Conservation (phyloP, 2,797 vertebrate genomes). For the Cuniculus paca region DNA sequence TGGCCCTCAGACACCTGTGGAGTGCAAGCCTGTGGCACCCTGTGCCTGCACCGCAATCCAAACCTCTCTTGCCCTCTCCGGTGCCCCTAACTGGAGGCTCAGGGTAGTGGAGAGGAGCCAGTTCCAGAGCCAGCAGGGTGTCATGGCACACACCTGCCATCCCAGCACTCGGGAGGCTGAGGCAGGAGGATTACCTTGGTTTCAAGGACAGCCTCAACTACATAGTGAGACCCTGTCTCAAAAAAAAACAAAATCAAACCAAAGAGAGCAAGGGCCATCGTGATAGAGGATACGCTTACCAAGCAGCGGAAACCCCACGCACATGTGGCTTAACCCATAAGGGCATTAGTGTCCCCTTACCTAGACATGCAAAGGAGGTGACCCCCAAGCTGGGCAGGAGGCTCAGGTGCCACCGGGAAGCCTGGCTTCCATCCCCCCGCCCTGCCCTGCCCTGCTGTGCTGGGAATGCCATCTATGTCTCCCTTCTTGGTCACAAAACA, state of each 20-base stretch:
- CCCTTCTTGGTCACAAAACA: background rate
- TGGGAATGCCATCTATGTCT: rapidly evolving
- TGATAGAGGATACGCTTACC: background rate
- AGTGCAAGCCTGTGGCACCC: background rate
- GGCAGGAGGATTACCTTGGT: background rate
- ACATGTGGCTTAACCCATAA: background rate
- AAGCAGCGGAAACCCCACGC: background rate
- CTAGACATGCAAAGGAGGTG: background rate
- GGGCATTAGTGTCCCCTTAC: background rate
- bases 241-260: background rate
- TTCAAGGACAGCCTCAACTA: background rate
- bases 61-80: background rate
- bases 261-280: background rate
- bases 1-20: constrained; percentile 48
- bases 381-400: background rate
- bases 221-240: background rate
- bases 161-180: background rate
- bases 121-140: background rate
- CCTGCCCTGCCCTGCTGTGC: background rate
- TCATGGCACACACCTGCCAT: background rate
- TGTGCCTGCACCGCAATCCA: background rate
- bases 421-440: background rate
- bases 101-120: rapidly evolving
- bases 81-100: background rate
- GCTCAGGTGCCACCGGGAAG: background rate